Evolutionary conservation across 2,797 vertebrate species (phyloP), one percentile per base, ranked within the genome.

Genomic region (Gymnothorax javanicus): DNA sequence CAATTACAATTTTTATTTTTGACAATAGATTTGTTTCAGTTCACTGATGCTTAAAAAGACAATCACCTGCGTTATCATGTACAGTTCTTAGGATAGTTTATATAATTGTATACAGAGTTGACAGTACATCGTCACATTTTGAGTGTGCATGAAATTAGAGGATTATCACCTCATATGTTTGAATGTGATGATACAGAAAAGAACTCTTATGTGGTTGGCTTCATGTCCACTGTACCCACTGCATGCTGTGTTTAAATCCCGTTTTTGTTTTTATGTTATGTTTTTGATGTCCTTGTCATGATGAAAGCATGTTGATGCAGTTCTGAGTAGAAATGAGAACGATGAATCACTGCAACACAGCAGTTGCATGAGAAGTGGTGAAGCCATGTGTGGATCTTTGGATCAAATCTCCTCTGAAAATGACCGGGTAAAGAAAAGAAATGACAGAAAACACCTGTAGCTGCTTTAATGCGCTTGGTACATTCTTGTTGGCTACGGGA

Each of bases 271-370:
- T 67, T 84, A 86, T n/a, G 82, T 83, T 12, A 83, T 58, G 83
- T 56, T 87, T 59, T 85, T 57, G 20, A 13, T 83, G 73, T 50
- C 90, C 85, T 92, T 87, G 87, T 90, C 0, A 90, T 95, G 93
- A 91, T 93, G 93, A 94, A 96, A 97, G 96, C 95, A 92, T 95
- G 93, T 92, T 94, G 93, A 94, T 92, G 95, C 94, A 91, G 93
- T 94, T 85, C 94, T 96, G 93, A 95, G 95, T 91, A 95, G 96
- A 84, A 94, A 94, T 92, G 96, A 96, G 94, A 95, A 96, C 85
- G 94, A 93, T 86, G 95, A 95, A 85, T 95, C 96, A 91, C 94
- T 97, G 62, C 93, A 88, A 69, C 94, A 84, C 92, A 90, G 96
- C 93, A 95, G 95, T 94, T 95, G 93, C 93, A 93, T 97, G 91